Evolutionary conservation across 2,113 vertebrate species (phyloP).

Genomic region (Microcebus griseorufus): DNA sequence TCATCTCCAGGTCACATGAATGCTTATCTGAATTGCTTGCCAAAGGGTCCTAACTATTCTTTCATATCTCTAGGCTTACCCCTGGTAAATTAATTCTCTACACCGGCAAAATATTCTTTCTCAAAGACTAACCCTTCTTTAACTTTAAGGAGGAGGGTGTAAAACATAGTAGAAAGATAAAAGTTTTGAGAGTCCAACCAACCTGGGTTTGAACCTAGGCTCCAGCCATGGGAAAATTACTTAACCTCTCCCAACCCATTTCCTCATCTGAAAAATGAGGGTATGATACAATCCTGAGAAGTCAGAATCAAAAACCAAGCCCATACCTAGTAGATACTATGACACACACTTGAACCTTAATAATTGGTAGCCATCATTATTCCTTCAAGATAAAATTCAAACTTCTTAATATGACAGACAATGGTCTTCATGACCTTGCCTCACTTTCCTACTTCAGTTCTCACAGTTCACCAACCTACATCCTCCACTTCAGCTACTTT

Average conservation of each 20-base stretch:
- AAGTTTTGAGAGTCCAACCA: neutral
- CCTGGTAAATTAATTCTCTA: neutral
- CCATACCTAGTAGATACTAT: neutral
- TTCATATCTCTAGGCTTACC: neutral
- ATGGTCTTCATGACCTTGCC: neutral
- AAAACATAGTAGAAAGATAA: neutral
- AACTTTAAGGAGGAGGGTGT: neutral
- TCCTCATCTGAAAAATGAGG: neutral
- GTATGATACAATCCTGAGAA: neutral
- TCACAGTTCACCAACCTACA: neutral
- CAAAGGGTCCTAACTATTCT: neutral
- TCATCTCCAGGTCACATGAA: neutral
- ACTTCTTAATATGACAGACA: neutral
- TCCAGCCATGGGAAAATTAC: neutral
- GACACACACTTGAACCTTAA: neutral
- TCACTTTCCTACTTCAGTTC: neutral
- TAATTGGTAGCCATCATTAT: neutral
- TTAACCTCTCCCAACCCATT: neutral
- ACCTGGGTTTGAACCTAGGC: neutral
- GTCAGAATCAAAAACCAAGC: conserved; percentile 1
- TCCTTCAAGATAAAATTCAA: conserved; percentile 14
- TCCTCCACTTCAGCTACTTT: neutral
- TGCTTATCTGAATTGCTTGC: neutral
- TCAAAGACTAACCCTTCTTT: neutral
- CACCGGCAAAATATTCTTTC: neutral